phyloP scores from a whole-genome alignment of 2,797 vertebrate species.

The Iguana delicatissima region DNA sequence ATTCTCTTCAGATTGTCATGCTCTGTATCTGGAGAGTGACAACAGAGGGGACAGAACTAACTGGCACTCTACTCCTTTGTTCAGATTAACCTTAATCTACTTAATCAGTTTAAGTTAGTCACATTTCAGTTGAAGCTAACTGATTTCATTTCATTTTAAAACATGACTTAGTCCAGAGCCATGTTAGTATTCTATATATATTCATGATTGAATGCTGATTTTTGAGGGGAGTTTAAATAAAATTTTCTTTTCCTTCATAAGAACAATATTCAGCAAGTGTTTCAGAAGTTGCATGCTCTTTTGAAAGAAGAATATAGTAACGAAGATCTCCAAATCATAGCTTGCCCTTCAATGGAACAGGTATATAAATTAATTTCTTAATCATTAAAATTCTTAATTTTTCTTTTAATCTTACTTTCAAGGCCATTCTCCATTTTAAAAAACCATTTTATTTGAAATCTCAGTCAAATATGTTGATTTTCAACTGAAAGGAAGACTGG shows the following conservation, averaged over 20 bases:
- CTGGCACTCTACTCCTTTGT: background rate
- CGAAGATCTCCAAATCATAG: conserved; percentile 95
- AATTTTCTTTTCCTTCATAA: conserved; percentile 70
- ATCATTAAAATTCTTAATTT: background rate
- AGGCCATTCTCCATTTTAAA: background rate
- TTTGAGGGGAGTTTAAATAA: conserved; percentile 25
- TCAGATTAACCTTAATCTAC: rapidly evolving
- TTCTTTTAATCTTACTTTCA: background rate
- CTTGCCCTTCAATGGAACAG: conserved; percentile 93
- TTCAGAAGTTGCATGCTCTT: conserved; percentile 92
- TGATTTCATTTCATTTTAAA: background rate
- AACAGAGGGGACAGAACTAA: too few relatives aligned
- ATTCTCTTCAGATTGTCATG: too few relatives aligned
- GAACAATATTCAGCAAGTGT: conserved; percentile 97
- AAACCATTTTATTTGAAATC: background rate
- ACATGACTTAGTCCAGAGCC: background rate
- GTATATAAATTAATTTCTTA: conserved; percentile 60
- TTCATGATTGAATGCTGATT: background rate
- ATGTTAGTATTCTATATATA: background rate
- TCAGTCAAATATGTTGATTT: background rate
- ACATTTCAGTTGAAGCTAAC: background rate
- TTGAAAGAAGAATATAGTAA: conserved; percentile 95
- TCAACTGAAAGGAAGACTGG: background rate
- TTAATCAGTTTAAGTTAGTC: too few relatives aligned
- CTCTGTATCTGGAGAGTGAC: too few relatives aligned